Evolutionary conservation across 2,888 invertebrate species (phyloP).

Genomic region (Diloba caeruleocephala): DNA sequence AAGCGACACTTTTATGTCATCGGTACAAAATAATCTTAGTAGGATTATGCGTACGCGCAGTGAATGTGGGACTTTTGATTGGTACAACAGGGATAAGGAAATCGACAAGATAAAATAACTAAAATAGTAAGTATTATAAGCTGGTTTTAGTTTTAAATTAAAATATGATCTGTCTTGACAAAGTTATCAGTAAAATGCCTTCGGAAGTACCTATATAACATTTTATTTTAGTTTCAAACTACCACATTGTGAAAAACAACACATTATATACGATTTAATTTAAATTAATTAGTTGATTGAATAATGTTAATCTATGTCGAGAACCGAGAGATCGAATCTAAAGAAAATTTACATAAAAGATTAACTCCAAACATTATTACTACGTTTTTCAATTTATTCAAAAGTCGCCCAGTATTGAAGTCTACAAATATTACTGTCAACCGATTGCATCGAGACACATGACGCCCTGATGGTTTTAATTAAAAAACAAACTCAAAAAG

Average conservation of each 20-base stretch:
- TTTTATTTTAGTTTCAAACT: not conserved
- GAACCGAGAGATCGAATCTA: conserved; percentile 22
- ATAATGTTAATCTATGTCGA: conserved; percentile 21
- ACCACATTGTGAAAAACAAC: conserved; percentile 9
- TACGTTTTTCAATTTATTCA: conserved; percentile 15
- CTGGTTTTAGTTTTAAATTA: no score
- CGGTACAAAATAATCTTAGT: conserved; percentile 50
- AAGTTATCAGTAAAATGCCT: no score
- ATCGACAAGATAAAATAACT: no score
- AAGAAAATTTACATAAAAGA: conserved; percentile 26
- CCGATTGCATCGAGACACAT: conserved; percentile 80
- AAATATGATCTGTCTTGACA: no score
- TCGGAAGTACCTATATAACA: not conserved
- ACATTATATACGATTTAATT: conserved; percentile 20
- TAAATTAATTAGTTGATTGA: conserved; percentile 26
- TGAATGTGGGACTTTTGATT: conserved; percentile 10
- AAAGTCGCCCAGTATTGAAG: conserved; percentile 22
- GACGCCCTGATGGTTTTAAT: conserved; percentile 78
- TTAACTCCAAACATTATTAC: conserved; percentile 11
- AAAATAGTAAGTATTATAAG: no score
- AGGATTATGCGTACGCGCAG: conserved; percentile 18
- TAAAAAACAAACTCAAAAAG: conserved; percentile 72
- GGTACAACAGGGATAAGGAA: not conserved
- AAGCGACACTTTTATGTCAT: conserved; percentile 78
- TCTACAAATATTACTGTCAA: conserved; percentile 39